A percentile compares a stretch with the other conserved stretches of the same genome.
Conservation (phyloP, 2,797 vertebrate species). For the Sebastes dallii region DNA sequence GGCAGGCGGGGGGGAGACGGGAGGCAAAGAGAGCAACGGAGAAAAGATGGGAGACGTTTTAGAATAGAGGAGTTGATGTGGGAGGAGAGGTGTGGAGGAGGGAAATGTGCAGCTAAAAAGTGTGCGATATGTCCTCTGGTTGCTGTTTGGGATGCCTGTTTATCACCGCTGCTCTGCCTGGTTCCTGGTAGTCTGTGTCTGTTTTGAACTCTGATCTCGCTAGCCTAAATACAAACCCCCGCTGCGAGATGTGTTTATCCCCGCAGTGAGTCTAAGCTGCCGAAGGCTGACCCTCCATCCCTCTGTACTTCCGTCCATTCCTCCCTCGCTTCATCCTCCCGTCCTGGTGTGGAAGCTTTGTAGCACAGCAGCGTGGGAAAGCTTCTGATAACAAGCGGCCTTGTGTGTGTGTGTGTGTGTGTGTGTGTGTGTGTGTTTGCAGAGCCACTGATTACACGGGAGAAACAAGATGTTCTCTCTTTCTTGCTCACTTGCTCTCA, state of each 20-base stretch:
- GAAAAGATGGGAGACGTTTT: slow-evolving; percentile 55
- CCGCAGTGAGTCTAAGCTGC: slow-evolving; percentile 72
- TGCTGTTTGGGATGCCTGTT: slow-evolving; percentile 55
- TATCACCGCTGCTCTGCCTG: slow-evolving; percentile 53
- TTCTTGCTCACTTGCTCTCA: slow-evolving; percentile 52
- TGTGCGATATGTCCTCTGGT: slow-evolving; percentile 36
- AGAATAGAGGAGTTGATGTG: slow-evolving; percentile 63
- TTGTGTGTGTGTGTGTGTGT: slow-evolving; percentile 70
- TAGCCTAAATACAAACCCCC: slow-evolving; percentile 67
- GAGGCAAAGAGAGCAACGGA: slow-evolving; percentile 39
- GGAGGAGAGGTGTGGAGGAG: slow-evolving; percentile 69
- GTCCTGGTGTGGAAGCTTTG: slow-evolving; percentile 77
- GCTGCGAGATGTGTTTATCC: slow-evolving; percentile 76
- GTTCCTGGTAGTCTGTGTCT: slow-evolving; percentile 48
- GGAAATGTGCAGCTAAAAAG: slow-evolving; percentile 49
- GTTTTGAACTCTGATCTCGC: slow-evolving; percentile 74
- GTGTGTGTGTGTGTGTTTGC: slow-evolving; percentile 71
- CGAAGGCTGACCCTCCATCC: slow-evolving; percentile 76
- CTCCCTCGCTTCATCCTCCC: slow-evolving; percentile 72
- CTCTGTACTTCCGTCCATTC: slow-evolving; percentile 70
- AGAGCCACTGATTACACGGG: slow-evolving; percentile 73
- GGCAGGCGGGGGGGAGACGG: slow-evolving; percentile 17
- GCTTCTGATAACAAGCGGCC: slow-evolving; percentile 79
- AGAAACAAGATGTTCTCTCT: slow-evolving; percentile 75
- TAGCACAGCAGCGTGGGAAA: slow-evolving; percentile 80